Percentiles rank a stretch among this genome's conserved stretches.
Conservation (phyloP, 2,797 vertebrate species). For the Oryzias sinensis region DNA sequence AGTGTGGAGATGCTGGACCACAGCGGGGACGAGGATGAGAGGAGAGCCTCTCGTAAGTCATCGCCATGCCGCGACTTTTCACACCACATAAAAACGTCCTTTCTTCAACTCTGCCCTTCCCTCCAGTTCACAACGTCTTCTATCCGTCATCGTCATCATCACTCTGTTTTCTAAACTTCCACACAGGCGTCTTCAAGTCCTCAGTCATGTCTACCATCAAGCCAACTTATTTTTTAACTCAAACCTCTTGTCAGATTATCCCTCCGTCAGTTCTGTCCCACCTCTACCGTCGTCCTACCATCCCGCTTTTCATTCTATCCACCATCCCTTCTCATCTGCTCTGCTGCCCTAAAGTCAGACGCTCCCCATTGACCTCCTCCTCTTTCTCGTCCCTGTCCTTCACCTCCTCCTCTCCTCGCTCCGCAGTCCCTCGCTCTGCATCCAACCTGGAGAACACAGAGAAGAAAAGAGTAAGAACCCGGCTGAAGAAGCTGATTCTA, state of each 20-base stretch:
- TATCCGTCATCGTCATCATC: constrained; percentile 38
- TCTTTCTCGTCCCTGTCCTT: constrained; percentile 35
- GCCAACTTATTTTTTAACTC: constrained; percentile 64
- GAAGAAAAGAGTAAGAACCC: constrained; percentile 85
- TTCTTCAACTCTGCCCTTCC: background rate
- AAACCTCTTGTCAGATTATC: constrained; percentile 62
- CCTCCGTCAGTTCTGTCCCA: constrained; percentile 55
- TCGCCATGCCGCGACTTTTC: background rate
- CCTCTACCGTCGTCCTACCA: constrained; percentile 54
- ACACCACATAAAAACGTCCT: background rate
- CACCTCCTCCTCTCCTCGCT: constrained; percentile 33
- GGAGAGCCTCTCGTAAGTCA: constrained; percentile 70
- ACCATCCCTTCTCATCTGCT: constrained; percentile 69
- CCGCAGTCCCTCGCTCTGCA: constrained; percentile 74
- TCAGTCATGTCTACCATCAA: constrained; percentile 67
- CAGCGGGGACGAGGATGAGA: constrained; percentile 86
- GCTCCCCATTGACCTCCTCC: constrained; percentile 60
- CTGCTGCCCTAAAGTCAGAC: constrained; percentile 23
- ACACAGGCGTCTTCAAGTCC: constrained; percentile 61
- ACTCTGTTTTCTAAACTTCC: constrained; percentile 46
- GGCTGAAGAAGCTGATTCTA: constrained; percentile 86
- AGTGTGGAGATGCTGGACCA: constrained; percentile 83
- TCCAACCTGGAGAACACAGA: constrained; percentile 82
- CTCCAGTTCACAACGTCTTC: constrained; percentile 19
- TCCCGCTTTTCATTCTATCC: constrained; percentile 69